These are phyloP conservation scores for Microtus richardsoni DNA, from an alignment of 2,113 vertebrate species.

Conservation along the genomic window DNA sequence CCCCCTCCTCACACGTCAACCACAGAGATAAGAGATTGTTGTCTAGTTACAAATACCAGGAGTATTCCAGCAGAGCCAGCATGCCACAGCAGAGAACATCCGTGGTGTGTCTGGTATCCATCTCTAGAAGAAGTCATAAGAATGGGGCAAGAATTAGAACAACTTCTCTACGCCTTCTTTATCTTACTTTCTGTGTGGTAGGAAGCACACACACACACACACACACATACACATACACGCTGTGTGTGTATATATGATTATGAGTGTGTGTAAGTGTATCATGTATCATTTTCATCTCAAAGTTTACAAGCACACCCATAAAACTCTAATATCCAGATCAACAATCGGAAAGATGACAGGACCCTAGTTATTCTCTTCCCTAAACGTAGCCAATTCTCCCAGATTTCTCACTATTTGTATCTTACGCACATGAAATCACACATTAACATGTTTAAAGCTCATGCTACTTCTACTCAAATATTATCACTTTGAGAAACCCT, in stretches of 20 bases:
- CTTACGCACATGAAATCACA: background rate
- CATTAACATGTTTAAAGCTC: background rate
- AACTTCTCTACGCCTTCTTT: background rate
- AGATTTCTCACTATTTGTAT: background rate
- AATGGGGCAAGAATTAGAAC: background rate
- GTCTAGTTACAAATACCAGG: background rate
- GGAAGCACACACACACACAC: background rate
- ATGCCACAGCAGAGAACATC: background rate
- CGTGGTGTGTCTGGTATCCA: background rate
- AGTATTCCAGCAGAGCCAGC: too few relatives aligned
- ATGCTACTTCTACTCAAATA: background rate
- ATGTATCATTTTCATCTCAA: background rate
- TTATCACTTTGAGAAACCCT: background rate
- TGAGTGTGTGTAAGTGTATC: background rate
- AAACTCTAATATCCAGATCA: background rate
- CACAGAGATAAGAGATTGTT: accelerated
- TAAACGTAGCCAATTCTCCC: background rate
- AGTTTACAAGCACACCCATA: background rate
- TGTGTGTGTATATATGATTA: background rate
- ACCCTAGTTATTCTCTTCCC: background rate
- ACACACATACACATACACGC: too few relatives aligned
- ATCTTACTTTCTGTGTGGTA: accelerated
- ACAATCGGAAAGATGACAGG: background rate
- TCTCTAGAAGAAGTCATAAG: background rate
- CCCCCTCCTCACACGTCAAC: background rate